Conservation (phyloP, 2,797 vertebrate genomes). For the Myripristis murdjan region DNA sequence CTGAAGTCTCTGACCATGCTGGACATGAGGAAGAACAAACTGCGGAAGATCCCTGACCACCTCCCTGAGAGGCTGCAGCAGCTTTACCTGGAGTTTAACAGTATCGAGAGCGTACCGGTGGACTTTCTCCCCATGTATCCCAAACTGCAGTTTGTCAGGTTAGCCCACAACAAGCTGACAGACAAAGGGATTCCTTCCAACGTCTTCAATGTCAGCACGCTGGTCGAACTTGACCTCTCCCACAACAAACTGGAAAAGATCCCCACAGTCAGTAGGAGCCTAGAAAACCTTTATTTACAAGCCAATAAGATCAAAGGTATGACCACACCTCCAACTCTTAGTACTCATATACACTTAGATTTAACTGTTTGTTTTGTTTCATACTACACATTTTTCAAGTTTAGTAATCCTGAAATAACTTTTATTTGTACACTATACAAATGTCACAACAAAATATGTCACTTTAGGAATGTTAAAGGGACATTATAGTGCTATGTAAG, state of each 20-base stretch:
- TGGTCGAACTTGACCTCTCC: conserved; percentile 95
- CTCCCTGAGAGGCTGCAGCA: conserved; percentile 89
- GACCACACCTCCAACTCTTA: conserved; percentile 51
- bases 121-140: conserved; percentile 87
- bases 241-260: conserved; percentile 94
- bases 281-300: conserved; percentile 96
- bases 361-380: no score
- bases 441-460: no score
- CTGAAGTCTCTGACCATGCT: conserved; percentile 91
- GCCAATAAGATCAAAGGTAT: conserved; percentile 97
- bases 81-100: conserved; percentile 93
- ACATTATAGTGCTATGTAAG: no score
- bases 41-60: conserved; percentile 88
- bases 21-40: conserved; percentile 92
- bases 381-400: no score
- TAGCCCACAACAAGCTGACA: conserved; percentile 93
- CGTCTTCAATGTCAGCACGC: conserved; percentile 91
- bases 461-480: no score
- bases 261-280: conserved; percentile 90
- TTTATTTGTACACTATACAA: no score
- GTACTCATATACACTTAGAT: no score
- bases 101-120: conserved; percentile 88
- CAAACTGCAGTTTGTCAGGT: conserved; percentile 90
- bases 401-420: no score
- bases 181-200: conserved; percentile 91